A percentile compares a stretch with the other conserved stretches of the same genome.
Conservation (phyloP, 2,797 vertebrate species). For the Thaleichthys pacificus region DNA sequence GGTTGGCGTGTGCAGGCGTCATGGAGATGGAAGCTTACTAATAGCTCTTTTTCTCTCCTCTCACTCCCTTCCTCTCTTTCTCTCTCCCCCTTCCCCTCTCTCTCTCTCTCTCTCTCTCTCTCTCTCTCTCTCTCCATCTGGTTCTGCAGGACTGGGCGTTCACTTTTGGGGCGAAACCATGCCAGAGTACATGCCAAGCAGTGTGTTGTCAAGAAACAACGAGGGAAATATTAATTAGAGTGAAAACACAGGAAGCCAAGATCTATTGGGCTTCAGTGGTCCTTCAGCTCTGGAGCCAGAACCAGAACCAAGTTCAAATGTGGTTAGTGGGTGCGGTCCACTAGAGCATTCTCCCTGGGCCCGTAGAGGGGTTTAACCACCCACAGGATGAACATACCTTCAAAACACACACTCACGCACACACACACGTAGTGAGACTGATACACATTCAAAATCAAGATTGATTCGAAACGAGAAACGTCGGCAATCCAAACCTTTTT, state of each 20-base stretch:
- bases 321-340: neutral
- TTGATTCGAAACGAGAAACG: neutral
- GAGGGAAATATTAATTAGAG: conserved; percentile 49
- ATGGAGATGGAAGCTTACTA: conserved; percentile 52
- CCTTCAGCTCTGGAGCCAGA: neutral
- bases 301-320: neutral
- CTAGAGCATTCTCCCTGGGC: neutral
- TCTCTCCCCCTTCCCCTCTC: neutral
- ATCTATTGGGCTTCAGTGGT: conserved; percentile 46
- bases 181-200: conserved; percentile 47
- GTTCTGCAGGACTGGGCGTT: neutral
- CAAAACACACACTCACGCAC: neutral
- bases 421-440: neutral
- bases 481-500: too few species aligned
- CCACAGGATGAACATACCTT: neutral
- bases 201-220: conserved; percentile 58
- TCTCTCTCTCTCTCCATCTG: conserved; percentile 1
- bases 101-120: neutral
- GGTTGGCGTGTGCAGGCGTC: conserved; percentile 59
- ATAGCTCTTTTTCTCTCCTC: conserved; percentile 8
- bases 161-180: conserved; percentile 1
- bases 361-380: neutral
- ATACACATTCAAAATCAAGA: neutral
- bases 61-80: conserved; percentile 22
- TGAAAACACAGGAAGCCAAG: conserved; percentile 62